These are phyloP conservation scores for Plestiodon gilberti DNA, from an alignment of 2,113 vertebrate species.

Conservation along the genomic window DNA sequence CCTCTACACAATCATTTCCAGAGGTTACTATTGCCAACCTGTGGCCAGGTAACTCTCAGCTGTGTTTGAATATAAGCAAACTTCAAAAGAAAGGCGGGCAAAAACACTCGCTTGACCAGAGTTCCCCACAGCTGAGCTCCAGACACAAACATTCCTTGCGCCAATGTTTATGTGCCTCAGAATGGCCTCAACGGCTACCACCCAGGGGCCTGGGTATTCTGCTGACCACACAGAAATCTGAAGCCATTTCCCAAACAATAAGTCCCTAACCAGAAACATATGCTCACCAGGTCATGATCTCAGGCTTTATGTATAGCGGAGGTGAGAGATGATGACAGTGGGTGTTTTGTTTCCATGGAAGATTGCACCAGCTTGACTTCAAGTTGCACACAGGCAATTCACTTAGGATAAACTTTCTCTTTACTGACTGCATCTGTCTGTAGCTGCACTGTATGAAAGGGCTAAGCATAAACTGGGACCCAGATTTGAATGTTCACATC, in stretches of 20 bases:
- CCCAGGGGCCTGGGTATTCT: conserved; percentile 48
- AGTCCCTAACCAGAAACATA: conserved; percentile 70
- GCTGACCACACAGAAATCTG: conserved; percentile 66
- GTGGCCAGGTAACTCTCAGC: conserved; percentile 35
- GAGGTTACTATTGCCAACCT: conserved; percentile 34
- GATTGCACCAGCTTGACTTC: conserved; percentile 23
- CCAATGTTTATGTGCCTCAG: conserved; percentile 67
- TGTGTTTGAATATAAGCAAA: conserved; percentile 5
- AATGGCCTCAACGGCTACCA: conserved; percentile 64
- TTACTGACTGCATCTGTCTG: conserved; percentile 37
- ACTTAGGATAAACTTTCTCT: conserved; percentile 36
- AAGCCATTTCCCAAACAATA: conserved; percentile 74
- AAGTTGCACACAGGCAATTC: conserved; percentile 19
- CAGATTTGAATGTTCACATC: conserved; percentile 30
- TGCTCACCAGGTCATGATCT: conserved; percentile 56
- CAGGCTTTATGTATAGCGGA: conserved; percentile 53
- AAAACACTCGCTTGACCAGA: conserved; percentile 20
- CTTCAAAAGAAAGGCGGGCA: no score
- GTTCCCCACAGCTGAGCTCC: conserved; percentile 40
- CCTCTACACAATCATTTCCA: conserved; percentile 48
- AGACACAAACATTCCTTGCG: conserved; percentile 66
- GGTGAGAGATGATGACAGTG: conserved; percentile 46
- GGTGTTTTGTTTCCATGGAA: conserved; percentile 45
- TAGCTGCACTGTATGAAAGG: conserved; percentile 1
- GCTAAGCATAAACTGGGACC: not conserved